These are phyloP conservation scores for Ornithoptera alexandrae DNA, from an alignment of 2,888 invertebrate genomes.

Conservation along the genomic window DNA sequence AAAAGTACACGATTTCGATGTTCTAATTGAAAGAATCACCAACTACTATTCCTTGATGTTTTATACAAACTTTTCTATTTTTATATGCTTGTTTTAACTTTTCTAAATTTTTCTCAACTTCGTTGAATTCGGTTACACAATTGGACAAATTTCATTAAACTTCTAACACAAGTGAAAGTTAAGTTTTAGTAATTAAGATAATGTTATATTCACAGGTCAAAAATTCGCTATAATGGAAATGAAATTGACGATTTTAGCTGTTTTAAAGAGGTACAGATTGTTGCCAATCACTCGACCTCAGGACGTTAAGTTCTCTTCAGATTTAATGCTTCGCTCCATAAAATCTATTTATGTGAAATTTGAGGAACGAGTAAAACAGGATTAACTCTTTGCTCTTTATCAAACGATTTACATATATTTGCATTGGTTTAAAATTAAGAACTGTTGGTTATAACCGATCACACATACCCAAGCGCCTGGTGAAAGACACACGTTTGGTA, in stretches of 20 bases:
- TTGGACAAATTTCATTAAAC: too few species aligned
- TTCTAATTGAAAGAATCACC: too few species aligned
- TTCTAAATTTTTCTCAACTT: too few species aligned
- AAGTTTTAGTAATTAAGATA: background rate
- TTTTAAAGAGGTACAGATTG: constrained; percentile 66
- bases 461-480: background rate
- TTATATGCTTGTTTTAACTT: too few species aligned
- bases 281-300: constrained; percentile 63
- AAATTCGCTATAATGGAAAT: constrained; percentile 79
- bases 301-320: constrained; percentile 48
- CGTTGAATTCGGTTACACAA: too few species aligned
- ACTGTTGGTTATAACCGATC: too few species aligned
- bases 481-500: background rate
- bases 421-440: too few species aligned
- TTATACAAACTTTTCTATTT: too few species aligned
- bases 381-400: too few species aligned
- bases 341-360: constrained; percentile 53
- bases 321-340: constrained; percentile 55
- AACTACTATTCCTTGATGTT: too few species aligned
- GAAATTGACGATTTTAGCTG: constrained; percentile 68
- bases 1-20: too few species aligned
- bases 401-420: too few species aligned
- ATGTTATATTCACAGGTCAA: constrained; percentile 59
- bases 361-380: constrained; percentile 29
- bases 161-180: background rate